Base-by-base conservation (phyloP, 2,888 invertebrate species). In the Sphaerolaimus hirsutus region DNA sequence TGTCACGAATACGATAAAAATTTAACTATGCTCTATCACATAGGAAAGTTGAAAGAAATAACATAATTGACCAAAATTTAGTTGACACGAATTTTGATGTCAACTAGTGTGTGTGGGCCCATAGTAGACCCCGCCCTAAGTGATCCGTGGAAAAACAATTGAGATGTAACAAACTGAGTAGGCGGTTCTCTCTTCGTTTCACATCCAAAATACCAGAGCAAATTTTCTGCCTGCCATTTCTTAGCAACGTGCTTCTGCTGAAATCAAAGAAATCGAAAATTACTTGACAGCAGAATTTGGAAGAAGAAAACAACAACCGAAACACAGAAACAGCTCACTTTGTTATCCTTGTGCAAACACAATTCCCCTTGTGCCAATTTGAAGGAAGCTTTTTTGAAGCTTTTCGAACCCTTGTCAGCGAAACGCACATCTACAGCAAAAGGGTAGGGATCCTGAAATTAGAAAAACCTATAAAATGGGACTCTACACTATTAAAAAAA, bases 391-490 rank as follows among this genome's bases (percentile, higher is more conserved):
- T 45, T 45, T 22, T 58, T 57, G 53, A 59, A 60, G 22, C 51
- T 53, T 47, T 55, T 55, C 29, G 58, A 56, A 4, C 55, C 57
- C 17, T 55, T 55, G 41, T 60, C 58, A 2, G 59, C 57, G 14
- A 58, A 47, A 43, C 56, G 55, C 22, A 60, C 51, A 37, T 58
- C 56, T 2, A 57, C 55, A 1, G 56, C 55, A 45, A 56, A 58
- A 10, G 53, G 49, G 37, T 49, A 46, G 37, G 42, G 46, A 40
- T 51, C 49, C 40, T 40, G 40, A 23, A 4, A 23, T n/a, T n/a
- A n/a, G n/a, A n/a, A n/a, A n/a, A n/a, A n/a, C n/a, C n/a, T n/a
- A n/a, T n/a, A n/a, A n/a, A n/a, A n/a, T n/a, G n/a, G n/a, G n/a
- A n/a, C n/a, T n/a, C n/a, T n/a, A n/a, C n/a, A n/a, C n/a, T n/a